A percentile compares a stretch with the other conserved stretches of the same genome.
Evolutionary conservation across 2,113 vertebrate genomes (phyloP).

Genomic region (Paramormyrops kingsleyae): DNA sequence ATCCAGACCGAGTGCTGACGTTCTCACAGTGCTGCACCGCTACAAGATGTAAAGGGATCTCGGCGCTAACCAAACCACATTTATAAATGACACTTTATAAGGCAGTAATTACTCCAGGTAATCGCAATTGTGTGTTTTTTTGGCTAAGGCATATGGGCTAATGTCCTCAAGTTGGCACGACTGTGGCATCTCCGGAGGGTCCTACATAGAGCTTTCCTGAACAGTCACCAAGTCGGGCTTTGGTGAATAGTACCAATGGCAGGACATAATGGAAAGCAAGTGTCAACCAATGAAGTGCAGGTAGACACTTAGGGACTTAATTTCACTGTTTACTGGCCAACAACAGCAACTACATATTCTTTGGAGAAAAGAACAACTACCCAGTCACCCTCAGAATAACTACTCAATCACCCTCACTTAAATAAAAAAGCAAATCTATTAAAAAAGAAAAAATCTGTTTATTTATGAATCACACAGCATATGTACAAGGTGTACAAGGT

Average conservation of each 20-base stretch:
- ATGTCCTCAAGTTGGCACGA: background rate
- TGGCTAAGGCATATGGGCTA: background rate
- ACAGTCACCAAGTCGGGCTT: background rate
- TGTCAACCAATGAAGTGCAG: background rate
- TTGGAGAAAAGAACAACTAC: too few species aligned
- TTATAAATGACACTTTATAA: background rate
- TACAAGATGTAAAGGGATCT: background rate
- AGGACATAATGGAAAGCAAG: background rate
- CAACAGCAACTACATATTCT: background rate
- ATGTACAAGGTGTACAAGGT: background rate
- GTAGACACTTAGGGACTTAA: background rate
- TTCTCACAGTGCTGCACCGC: background rate
- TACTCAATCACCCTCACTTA: background rate
- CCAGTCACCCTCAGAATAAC: too few species aligned
- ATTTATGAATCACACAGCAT: background rate
- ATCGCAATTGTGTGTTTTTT: background rate
- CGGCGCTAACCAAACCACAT: background rate
- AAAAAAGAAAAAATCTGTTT: background rate
- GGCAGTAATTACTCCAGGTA: background rate
- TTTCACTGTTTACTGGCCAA: background rate
- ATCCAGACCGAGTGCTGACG: background rate
- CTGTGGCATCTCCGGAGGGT: background rate
- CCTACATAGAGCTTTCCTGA: background rate
- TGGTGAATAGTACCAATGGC: background rate
- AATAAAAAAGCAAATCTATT: background rate